These are phyloP conservation scores for Lamellibrachia satsuma DNA, from an alignment of 2,888 invertebrate species.

Conservation along the genomic window DNA sequence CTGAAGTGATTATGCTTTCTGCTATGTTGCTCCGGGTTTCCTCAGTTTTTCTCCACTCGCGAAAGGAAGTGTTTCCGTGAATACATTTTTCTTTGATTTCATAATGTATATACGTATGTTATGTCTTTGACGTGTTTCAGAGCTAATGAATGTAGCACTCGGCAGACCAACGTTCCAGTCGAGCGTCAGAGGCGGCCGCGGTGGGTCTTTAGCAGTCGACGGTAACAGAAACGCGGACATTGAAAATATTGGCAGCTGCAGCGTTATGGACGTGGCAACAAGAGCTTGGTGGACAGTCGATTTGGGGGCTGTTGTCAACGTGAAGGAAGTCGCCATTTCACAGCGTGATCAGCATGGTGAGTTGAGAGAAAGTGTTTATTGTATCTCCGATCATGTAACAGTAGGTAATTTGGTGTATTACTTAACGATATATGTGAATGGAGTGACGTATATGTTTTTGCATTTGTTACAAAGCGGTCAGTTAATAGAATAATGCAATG, in stretches of 20 bases:
- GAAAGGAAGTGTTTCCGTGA: neutral
- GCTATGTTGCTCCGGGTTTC: too few relatives aligned
- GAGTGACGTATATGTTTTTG: too few relatives aligned
- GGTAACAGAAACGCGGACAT: neutral
- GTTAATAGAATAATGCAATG: too few relatives aligned
- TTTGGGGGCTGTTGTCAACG: neutral
- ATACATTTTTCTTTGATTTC: neutral
- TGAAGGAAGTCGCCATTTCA: neutral
- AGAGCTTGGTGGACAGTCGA: neutral
- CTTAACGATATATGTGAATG: too few relatives aligned
- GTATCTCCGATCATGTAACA: neutral
- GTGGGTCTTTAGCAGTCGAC: neutral
- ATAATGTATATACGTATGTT: neutral
- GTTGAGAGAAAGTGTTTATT: neutral
- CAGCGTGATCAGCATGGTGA: neutral
- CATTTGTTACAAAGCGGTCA: too few relatives aligned
- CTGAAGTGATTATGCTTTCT: too few relatives aligned
- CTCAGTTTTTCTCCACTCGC: neutral
- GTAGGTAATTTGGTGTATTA: too few relatives aligned
- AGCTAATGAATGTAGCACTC: neutral
- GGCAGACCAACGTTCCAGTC: constrained; percentile 1
- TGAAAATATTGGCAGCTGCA: neutral
- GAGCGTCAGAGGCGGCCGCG: neutral
- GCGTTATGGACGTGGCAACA: neutral
- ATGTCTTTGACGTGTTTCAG: neutral